phyloP scores from a whole-genome alignment of 1,140 invertebrate species.

The Drosophila persimilis region DNA sequence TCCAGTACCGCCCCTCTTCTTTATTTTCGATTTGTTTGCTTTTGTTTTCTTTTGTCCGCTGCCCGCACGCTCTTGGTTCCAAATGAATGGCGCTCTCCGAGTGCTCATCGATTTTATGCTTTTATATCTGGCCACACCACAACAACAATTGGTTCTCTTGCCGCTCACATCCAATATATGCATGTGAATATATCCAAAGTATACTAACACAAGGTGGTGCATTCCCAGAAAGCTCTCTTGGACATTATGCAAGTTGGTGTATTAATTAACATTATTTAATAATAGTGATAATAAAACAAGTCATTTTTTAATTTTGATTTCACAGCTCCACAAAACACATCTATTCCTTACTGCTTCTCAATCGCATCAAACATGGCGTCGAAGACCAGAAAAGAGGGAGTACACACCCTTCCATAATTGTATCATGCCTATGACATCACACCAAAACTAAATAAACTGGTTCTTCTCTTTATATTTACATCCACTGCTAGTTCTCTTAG shows the following conservation, averaged over 20 bases:
- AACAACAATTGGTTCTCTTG: conserved; percentile 19
- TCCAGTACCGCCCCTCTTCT: conserved; percentile 3
- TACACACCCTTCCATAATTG: too few species aligned
- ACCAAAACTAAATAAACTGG: not conserved
- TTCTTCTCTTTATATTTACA: conserved; percentile 14
- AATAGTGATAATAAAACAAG: too few species aligned
- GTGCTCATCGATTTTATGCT: conserved; percentile 19
- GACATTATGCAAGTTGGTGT: too few species aligned
- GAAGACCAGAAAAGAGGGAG: too few species aligned
- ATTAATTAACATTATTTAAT: too few species aligned
- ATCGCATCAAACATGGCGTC: too few species aligned
- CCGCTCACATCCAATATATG: not conserved
- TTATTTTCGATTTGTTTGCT: not conserved
- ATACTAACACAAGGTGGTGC: too few species aligned
- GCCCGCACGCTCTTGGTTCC: conserved; percentile 17
- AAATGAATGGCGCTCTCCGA: conserved; percentile 42
- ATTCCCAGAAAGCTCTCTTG: not conserved
- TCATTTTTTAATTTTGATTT: too few species aligned
- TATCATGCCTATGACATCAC: too few species aligned
- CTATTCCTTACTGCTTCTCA: too few species aligned
- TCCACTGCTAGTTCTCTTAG: not conserved
- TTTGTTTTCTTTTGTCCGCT: not conserved
- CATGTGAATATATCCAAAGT: too few species aligned
- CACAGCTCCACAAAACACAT: too few species aligned
- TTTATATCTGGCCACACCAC: conserved; percentile 7